phyloP scores from a whole-genome alignment of 2,797 vertebrate species.

The Pogoniulus pusillus region DNA sequence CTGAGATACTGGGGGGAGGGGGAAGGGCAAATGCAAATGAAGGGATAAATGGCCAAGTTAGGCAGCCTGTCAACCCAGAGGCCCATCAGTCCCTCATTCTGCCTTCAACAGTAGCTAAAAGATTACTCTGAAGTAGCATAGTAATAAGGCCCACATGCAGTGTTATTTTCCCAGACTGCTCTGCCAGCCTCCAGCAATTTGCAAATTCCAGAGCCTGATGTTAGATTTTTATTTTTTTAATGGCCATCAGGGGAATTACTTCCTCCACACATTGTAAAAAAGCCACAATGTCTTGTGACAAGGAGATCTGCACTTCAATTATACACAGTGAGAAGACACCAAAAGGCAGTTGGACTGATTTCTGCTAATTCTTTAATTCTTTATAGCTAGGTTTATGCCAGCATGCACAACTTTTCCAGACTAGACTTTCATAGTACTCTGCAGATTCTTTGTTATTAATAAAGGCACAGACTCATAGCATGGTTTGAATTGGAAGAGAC shows the following conservation, averaged over 20 bases:
- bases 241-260: background rate
- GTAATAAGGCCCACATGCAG: background rate
- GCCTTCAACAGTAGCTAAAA: background rate
- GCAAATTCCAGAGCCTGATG: background rate
- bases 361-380: background rate
- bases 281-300: background rate
- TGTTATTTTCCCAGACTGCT: background rate
- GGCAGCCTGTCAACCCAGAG: background rate
- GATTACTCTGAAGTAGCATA: background rate
- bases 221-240: conserved; percentile 35
- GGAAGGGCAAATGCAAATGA: background rate
- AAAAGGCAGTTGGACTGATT: background rate
- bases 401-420: background rate
- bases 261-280: background rate
- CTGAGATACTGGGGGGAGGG: background rate
- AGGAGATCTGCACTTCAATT: background rate
- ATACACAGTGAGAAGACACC: background rate
- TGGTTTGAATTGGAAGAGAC: background rate
- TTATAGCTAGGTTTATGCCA: background rate
- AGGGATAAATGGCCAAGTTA: background rate
- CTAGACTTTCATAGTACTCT: background rate
- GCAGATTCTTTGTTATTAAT: background rate
- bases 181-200: background rate
- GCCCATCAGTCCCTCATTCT: background rate
- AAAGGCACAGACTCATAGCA: background rate